Base-by-base conservation (phyloP, 1,140 invertebrate species). In the Caenorhabditis tropicalis region DNA sequence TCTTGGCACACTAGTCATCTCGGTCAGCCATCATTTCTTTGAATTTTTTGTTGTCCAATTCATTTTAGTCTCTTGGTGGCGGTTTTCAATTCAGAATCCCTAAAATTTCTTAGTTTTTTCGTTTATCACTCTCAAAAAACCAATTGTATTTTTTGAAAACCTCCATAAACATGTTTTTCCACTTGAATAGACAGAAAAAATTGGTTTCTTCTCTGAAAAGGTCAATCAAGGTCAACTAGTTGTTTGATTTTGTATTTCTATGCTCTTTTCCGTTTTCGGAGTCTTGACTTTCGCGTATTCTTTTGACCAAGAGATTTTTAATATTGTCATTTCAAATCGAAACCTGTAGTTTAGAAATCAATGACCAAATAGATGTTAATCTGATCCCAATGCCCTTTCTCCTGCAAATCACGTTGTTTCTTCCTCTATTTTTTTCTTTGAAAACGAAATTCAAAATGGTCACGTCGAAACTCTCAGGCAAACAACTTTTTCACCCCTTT, bases 151-250 rank as follows among this genome's bases (percentile, higher is more conserved):
- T 36, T 65, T 16, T 15, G 21, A 65, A 65, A 65, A 65, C 36
- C 31, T 65, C 3, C 58, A 65, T 65, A 65, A 65, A 65, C 58
- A 65, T 65, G 58, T 65, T 65, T 65, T 65, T 33, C 58, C 31
- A 4, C 31, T 4, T 65, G n/a, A 7, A 43, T 43, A 12, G 39
- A 6, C 39, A 43, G 12, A 43, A 43, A 43, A 43, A 43, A 43
- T 43, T 12, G 39, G 9, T 12, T 16, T 33, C 4, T 27, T 36
- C 36, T 65, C 58, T 56, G 9, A 65, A 19, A 65, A 65, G 58
- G 58, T 65, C 58, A 65, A 19, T 27, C 24, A 29, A 58, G 21
- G 24, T 27, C 4, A 65, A 65, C 3, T 36, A 31, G 58, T 33
- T 21, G 1, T 16, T 33, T 36, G 58, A 21, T 65, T 36, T 58